Base-by-base conservation (phyloP, 2,888 invertebrate species). In the Euplexia lucipara region DNA sequence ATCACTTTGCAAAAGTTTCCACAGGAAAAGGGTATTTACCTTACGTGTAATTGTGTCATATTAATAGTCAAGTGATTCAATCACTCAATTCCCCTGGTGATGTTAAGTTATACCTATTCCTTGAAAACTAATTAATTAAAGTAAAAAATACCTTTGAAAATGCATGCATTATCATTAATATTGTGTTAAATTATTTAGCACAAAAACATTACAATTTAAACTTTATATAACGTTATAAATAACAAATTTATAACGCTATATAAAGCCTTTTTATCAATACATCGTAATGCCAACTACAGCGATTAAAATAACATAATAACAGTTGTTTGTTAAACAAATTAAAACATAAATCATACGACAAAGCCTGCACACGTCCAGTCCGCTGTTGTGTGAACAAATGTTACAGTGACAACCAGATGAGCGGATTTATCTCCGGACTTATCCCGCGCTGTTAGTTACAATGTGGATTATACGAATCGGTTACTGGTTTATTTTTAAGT, bases 271-370 rank as follows among this genome's bases (percentile, higher is more conserved):
- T 35, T 8, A 44, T 7, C 4, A 30, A 35, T 7, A 18, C 8
- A 9, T 22, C 3, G 5, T n/a, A 42, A 62, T 44, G 7, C 9
- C 9, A 59, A 69, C 49, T 39, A 10, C 26, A 16, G 44, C 16
- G 32, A 32, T 74, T 34, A 18, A 51, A 52, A 48, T 32, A 39
- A 49, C 49, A 59, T n/a, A n/a, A 45, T 49, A 39, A 39, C 34
- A 49, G 32, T 41, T 57, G 42, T 52, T 52, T 26, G n/a, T 67
- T 26, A n/a, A 39, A 60, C 56, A 52, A 56, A 59, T 77, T 51
- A 41, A 44, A 64, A 32, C 44, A 48, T 73, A 44, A 59, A 77
- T 59, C 54, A 71, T 47, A n/a, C 5, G 22, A 48, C 41, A 48
- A 39, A 18, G 16, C 49, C n/a, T 9, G 32, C 35, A 18, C 12